phyloP scores from a whole-genome alignment of 2,113 vertebrate genomes.

The Actenoides hombroni region DNA sequence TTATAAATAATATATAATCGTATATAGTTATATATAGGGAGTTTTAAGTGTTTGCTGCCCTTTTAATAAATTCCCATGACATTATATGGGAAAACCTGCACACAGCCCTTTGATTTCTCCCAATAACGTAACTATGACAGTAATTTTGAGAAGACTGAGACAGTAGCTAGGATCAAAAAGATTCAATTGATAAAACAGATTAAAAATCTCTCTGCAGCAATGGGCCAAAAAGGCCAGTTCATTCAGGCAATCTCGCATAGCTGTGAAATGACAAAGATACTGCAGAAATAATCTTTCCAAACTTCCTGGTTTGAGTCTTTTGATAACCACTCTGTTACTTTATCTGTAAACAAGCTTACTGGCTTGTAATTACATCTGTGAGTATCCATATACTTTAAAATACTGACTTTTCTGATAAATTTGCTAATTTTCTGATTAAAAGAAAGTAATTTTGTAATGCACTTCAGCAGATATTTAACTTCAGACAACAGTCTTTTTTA shows the following conservation, averaged over 20 bases:
- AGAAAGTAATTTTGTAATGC: neutral
- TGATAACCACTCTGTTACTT: neutral
- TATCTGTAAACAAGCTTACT: neutral
- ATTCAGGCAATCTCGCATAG: neutral
- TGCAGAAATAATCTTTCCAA: neutral
- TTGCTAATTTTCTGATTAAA: neutral
- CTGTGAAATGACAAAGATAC: neutral
- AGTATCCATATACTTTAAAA: neutral
- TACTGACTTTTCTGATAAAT: neutral
- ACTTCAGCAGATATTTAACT: neutral
- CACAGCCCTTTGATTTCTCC: neutral
- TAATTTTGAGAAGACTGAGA: neutral
- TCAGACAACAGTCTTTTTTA: neutral
- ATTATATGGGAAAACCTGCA: neutral
- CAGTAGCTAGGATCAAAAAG: neutral
- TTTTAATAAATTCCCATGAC: neutral
- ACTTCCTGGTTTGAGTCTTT: neutral
- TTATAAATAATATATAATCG: neutral
- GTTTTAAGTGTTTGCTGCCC: neutral
- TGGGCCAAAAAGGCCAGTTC: neutral
- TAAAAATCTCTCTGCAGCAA: neutral
- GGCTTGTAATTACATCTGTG: neutral
- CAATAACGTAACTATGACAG: neutral
- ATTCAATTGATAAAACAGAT: neutral
- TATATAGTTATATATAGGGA: neutral